Evolutionary conservation across 2,113 vertebrate genomes (phyloP).

Genomic region (Osmerus mordax): DNA sequence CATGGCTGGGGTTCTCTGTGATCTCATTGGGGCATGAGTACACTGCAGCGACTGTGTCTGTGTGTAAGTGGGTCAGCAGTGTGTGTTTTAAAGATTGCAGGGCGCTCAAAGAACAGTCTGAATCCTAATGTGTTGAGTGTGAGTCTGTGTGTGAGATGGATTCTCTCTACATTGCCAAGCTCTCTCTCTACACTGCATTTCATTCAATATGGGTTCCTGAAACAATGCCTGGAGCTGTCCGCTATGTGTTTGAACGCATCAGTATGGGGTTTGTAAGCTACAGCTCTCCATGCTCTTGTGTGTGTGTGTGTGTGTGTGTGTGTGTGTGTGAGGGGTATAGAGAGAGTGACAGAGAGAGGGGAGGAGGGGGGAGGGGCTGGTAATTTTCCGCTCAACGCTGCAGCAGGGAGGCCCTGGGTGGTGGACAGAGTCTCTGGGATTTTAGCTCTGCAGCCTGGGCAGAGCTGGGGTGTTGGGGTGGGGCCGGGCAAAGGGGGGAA

Average conservation of each 20-base stretch:
- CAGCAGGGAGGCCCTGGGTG: constrained; percentile 57
- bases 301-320: not conserved
- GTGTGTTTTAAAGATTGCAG: constrained; percentile 55
- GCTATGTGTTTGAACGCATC: constrained; percentile 47
- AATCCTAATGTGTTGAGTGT: constrained; percentile 17
- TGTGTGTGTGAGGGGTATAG: constrained; percentile 23
- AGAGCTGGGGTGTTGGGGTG: constrained; percentile 38
- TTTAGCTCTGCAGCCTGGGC: constrained; percentile 35
- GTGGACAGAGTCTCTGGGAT: constrained; percentile 44
- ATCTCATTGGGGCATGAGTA: constrained; percentile 9
- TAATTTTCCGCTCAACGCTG: constrained; percentile 72
- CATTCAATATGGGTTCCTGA: constrained; percentile 14
- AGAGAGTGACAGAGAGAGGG: constrained; percentile 22
- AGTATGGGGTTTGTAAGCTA: constrained; percentile 41
- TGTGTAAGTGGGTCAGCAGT: constrained; percentile 56
- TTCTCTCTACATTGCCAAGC: not conserved
- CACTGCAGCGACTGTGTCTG: constrained; percentile 1
- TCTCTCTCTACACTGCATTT: constrained; percentile 7
- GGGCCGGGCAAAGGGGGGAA: constrained; percentile 35
- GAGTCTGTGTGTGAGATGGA: not conserved
- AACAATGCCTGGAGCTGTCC: constrained; percentile 42
- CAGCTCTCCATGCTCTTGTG: constrained; percentile 30
- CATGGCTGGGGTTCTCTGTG: constrained; percentile 12
- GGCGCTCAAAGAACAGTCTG: constrained; percentile 24
- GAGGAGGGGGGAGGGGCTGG: constrained; percentile 66